Percentiles rank a stretch among this genome's conserved stretches.
Evolutionary conservation across 2,113 vertebrate genomes (phyloP).

Genomic region (Galemys pyrenaicus): DNA sequence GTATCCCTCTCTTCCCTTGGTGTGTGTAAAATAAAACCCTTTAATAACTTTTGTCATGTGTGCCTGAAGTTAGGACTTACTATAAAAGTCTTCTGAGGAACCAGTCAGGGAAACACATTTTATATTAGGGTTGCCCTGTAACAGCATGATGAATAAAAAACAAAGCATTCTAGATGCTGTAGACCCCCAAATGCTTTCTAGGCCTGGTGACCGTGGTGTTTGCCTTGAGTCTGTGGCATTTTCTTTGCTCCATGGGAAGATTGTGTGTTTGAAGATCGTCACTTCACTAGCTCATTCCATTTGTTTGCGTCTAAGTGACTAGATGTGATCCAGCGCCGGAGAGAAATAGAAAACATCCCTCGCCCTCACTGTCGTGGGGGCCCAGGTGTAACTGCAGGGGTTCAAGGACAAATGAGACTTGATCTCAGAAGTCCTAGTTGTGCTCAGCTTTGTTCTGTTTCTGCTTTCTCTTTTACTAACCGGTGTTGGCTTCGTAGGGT

Average conservation of each 20-base stretch:
- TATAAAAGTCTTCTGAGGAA: too few species aligned
- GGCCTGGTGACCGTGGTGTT: not conserved
- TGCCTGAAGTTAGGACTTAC: too few species aligned
- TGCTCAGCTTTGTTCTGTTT: not conserved
- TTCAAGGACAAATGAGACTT: not conserved
- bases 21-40: too few species aligned
- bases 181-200: not conserved
- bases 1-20: too few species aligned
- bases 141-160: not conserved
- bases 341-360: not conserved
- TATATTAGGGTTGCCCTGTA: too few species aligned
- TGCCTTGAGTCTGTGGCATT: not conserved
- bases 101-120: too few species aligned
- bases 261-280: not conserved
- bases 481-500: not conserved
- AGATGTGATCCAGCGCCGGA: not conserved
- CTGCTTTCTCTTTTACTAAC: not conserved
- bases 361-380: not conserved
- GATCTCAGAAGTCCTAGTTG: not conserved
- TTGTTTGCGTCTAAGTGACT: fast-evolving
- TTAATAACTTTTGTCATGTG: too few species aligned
- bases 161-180: not conserved
- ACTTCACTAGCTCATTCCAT: not conserved
- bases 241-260: not conserved
- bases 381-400: not conserved